These are phyloP conservation scores for Solen grandis DNA, from an alignment of 1,140 invertebrate genomes.

Conservation along the genomic window DNA sequence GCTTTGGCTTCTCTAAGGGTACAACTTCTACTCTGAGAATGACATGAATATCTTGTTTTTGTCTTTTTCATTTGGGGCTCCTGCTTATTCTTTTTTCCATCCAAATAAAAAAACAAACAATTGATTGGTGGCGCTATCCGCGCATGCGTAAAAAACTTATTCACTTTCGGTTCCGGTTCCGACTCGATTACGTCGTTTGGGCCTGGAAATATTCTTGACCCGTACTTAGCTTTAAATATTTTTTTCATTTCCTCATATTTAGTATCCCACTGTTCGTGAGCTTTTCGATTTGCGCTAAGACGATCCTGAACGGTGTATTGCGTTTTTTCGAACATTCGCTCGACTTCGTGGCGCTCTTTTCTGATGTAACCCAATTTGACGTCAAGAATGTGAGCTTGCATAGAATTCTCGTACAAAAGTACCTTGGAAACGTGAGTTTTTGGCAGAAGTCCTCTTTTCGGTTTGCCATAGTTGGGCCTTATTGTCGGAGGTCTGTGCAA, in stretches of 20 bases:
- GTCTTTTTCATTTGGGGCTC: neutral
- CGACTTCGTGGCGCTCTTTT: conserved; percentile 60
- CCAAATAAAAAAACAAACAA: conserved; percentile 37
- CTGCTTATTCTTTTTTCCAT: conserved; percentile 11
- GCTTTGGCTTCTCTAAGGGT: no score
- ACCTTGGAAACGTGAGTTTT: conserved; percentile 74
- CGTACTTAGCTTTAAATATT: conserved; percentile 29
- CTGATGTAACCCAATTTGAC: conserved; percentile 66
- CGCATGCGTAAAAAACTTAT: conserved; percentile 30
- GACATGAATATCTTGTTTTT: no score
- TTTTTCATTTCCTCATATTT: conserved; percentile 32
- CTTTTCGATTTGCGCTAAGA: conserved; percentile 12
- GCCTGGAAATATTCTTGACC: conserved; percentile 10
- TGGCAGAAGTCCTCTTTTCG: conserved; percentile 60
- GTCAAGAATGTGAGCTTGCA: conserved; percentile 73
- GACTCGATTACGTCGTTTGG: no score
- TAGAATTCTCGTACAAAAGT: conserved; percentile 74
- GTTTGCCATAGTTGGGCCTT: conserved; percentile 73
- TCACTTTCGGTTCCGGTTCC: conserved; percentile 38
- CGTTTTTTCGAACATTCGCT: conserved; percentile 1
- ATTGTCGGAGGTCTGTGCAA: conserved; percentile 75
- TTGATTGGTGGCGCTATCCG: conserved; percentile 44
- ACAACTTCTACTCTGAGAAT: no score
- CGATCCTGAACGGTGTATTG: conserved; percentile 25
- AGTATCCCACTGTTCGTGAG: conserved; percentile 34